These are phyloP conservation scores for Bubo scandiacus DNA, from an alignment of 2,113 vertebrate genomes.

Conservation along the genomic window DNA sequence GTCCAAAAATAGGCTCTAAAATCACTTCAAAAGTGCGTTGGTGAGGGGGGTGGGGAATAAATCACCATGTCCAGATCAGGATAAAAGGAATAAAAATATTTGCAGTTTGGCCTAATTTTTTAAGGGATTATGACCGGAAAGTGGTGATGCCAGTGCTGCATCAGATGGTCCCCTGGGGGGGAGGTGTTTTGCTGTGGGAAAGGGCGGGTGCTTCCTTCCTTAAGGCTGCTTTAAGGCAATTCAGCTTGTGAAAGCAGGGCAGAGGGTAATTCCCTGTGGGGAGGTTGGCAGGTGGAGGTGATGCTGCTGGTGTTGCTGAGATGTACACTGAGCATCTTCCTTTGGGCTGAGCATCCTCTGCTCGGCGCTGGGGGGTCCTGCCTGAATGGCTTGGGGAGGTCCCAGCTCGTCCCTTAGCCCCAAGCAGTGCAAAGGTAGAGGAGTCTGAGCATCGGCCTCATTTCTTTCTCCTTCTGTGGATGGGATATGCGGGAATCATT, in stretches of 20 bases:
- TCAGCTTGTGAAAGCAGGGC: neutral
- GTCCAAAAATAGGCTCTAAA: neutral
- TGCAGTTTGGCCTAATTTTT: neutral
- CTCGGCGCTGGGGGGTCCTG: neutral
- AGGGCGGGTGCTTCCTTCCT: neutral
- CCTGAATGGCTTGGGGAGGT: neutral
- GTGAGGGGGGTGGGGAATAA: rapidly evolving
- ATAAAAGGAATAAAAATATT: neutral
- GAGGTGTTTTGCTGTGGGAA: neutral
- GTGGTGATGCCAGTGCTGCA: rapidly evolving
- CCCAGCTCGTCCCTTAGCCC: neutral
- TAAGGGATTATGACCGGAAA: neutral
- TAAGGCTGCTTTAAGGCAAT: neutral
- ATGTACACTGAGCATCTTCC: neutral
- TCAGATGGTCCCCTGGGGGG: neutral
- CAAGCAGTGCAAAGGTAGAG: too few species aligned
- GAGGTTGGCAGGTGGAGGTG: neutral
- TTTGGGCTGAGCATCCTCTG: neutral
- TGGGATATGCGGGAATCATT: neutral
- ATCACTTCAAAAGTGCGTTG: neutral
- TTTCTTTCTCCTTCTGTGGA: neutral
- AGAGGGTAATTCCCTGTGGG: neutral
- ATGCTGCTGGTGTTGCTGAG: neutral
- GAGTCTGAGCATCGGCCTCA: rapidly evolving
- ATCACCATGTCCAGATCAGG: neutral